A percentile compares a stretch with the other conserved stretches of the same genome.
Conservation (phyloP, 1,140 invertebrate species). For the Armadillidium nasatum region DNA sequence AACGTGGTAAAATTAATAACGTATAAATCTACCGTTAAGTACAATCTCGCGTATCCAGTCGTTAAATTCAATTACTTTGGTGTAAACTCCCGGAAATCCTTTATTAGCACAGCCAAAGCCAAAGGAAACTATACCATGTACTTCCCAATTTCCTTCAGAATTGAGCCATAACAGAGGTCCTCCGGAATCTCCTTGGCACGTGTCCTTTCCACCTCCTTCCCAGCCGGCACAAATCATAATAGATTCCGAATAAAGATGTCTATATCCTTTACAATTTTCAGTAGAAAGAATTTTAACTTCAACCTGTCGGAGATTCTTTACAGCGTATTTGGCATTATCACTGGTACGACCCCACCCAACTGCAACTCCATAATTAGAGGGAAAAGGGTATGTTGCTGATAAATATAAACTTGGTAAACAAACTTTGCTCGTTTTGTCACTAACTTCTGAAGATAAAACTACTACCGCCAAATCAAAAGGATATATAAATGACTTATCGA, state of each 20-base stretch:
- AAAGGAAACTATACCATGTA: background rate
- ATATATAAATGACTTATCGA: background rate
- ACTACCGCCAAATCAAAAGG: background rate
- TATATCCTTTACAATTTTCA: background rate
- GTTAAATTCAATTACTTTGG: too few relatives aligned
- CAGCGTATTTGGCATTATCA: background rate
- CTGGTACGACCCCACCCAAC: background rate
- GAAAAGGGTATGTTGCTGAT: background rate
- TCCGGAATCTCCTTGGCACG: background rate
- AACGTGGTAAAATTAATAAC: background rate
- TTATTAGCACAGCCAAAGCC: too few relatives aligned
- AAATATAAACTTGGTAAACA: background rate
- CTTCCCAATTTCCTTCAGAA: background rate
- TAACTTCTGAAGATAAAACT: background rate
- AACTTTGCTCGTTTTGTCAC: background rate
- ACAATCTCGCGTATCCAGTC: too few relatives aligned
- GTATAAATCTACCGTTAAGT: too few relatives aligned
- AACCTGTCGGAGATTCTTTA: background rate
- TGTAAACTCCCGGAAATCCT: too few relatives aligned
- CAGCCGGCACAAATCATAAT: background rate
- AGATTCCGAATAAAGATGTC: background rate
- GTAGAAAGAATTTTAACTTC: background rate
- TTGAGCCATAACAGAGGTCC: background rate
- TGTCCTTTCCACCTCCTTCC: background rate
- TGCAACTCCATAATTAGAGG: background rate